Base-by-base conservation (phyloP, 1,140 invertebrate species). In the Lanistes nyassanus region DNA sequence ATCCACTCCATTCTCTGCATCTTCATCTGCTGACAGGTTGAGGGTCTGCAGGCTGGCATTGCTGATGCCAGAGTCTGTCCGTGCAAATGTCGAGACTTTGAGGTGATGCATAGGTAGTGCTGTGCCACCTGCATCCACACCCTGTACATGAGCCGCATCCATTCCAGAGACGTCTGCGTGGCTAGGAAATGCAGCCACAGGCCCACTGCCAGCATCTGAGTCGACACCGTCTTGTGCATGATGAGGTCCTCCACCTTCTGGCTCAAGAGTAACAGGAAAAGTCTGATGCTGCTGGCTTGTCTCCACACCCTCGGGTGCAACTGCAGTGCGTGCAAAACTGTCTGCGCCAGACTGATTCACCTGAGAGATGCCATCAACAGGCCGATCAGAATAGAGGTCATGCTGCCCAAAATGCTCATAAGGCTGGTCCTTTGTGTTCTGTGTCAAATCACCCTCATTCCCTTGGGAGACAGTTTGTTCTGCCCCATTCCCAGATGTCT, bases 41-140 rank as follows among this genome's bases (percentile, higher is more conserved):
- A 80, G 21, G 5, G 82, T 83, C n/a, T 73, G 73, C 42, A 83
- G 70, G 78, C 81, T 84, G 23, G 80, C 80, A 73, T 79, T 78
- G 47, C 81, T 82, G n/a, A 84, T 82, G 31, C 76, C 79, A 23
- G 79, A 79, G 23, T 77, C 69, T 21, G 75, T 77, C 37, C 80
- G 77, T 29, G 75, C 55, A 31, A 81, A 76, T 5, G 29, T 31
- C 6, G 62, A 42, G n/a, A 76, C 68, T 37, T 71, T 60, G 23
- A 76, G 39, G 39, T 70, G 67, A 9, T 65, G 53, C 47, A 72
- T 72, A n/a, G 56, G 47, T 16, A 19, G 26, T 7, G 31, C n/a
- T 2, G 37, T 53, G 23, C 31, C 47, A 23, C 1, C 11, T 34
- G 53, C 31, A 21, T n/a, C 64, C 21, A 19, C 29, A 13, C 34